Evolutionary conservation across 2,113 vertebrate species (phyloP).

Genomic region (Gallinago media): DNA sequence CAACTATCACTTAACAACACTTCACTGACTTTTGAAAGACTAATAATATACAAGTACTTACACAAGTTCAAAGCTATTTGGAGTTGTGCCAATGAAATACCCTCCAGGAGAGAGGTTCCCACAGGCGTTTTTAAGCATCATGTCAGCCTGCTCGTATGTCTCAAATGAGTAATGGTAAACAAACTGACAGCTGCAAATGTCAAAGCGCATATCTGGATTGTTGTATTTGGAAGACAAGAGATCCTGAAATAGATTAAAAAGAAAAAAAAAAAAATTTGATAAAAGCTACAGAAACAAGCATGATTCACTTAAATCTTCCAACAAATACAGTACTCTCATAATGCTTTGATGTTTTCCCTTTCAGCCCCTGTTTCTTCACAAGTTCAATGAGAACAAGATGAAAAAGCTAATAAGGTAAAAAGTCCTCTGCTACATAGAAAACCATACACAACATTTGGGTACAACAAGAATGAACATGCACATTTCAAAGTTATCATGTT

Average conservation of each 20-base stretch:
- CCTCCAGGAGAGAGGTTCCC: constrained; percentile 91
- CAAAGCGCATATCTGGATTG: constrained; percentile 82
- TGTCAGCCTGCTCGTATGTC: constrained; percentile 89
- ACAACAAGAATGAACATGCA: background rate
- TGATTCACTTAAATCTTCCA: background rate
- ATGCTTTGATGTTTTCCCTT: background rate
- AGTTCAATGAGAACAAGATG: background rate
- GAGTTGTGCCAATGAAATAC: constrained; percentile 97
- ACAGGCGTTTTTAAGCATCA: constrained; percentile 96
- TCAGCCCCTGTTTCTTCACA: background rate
- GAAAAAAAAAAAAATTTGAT: background rate
- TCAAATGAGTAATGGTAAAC: constrained; percentile 98
- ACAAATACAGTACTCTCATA: background rate
- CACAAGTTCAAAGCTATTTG: constrained; percentile 94
- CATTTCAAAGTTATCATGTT: background rate
- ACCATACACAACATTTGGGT: background rate
- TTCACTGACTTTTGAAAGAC: background rate
- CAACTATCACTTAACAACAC: background rate
- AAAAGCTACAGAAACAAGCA: background rate
- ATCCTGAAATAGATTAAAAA: constrained; percentile 80
- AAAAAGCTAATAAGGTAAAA: background rate
- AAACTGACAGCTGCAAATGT: constrained; percentile 98
- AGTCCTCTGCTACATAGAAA: background rate
- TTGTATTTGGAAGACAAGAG: constrained; percentile 83
- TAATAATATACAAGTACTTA: constrained; percentile 74